Evolutionary conservation across 2,888 invertebrate genomes (phyloP), one percentile per base, ranked within the genome.

Genomic region (Harpagoxenus sublaevis): DNA sequence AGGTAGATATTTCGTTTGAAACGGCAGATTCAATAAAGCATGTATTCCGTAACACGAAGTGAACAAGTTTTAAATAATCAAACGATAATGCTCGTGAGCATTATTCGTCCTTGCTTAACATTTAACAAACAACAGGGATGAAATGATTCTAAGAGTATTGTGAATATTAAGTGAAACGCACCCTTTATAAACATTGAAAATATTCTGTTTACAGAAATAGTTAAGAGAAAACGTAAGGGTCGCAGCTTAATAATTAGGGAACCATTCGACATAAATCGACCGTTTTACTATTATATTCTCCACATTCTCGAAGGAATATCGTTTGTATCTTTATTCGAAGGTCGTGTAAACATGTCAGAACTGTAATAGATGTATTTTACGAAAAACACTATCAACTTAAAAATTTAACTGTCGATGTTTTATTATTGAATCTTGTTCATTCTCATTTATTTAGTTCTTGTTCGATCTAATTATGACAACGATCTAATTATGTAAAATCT

Each of bases 271-370:
- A 12, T 55, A 28, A 42, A 57, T 48, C 45, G 57, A n/a, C 10
- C 68, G 1, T 79, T 70, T 5, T 68, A 79, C 57, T 68, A 57
- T 45, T 70, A 45, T 15, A 45, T 70, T 55, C n/a, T 5, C 68
- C 1, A 70, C 35, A 28, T 65, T n/a, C n/a, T n/a, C 1, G 9
- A 8, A 6, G n/a, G 23, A 4, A 10, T 5, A 23, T 65, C 9
- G n/a, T 8, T 18, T 28, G 10, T 78, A 53, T 39, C 18, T 66
- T 55, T 78, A 10, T 78, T 78, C 1, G 23, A 39, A 0, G 53
- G 68, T 35, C 8, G 4, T 23, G 9, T 68, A 1, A 66, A 68
- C 1, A 12, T 39, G 3, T 0, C 60, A 81, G 4, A 31, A 62
- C n/a, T 57, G 9, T 15, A 35, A 1, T 57, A 74, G n/a, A 74